phyloP scores from a whole-genome alignment of 1,140 invertebrate genomes.

The Muscidifurax raptorellus region DNA sequence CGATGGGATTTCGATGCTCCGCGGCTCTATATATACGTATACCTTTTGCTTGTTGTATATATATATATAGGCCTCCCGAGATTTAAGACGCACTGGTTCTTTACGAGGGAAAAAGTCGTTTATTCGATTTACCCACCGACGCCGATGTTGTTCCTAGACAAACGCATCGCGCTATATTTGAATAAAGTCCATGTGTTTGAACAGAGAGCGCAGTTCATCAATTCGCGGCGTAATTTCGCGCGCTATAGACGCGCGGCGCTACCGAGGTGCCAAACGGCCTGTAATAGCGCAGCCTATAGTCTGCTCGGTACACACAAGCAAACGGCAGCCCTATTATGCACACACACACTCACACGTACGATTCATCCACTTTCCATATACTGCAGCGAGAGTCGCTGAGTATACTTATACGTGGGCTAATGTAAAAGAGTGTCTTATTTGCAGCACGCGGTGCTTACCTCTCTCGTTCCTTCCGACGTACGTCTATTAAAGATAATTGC shows the following conservation, averaged over 20 bases:
- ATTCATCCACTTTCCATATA: no score
- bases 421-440: not conserved
- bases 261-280: not conserved
- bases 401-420: not conserved
- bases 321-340: no score
- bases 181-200: not conserved
- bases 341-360: no score
- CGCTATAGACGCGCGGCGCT: no score
- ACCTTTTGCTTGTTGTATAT: not conserved
- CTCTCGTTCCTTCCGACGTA: not conserved
- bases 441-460: not conserved
- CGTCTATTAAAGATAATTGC: conserved; percentile 40
- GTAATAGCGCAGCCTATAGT: no score
- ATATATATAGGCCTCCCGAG: not conserved
- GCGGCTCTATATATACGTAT: not conserved
- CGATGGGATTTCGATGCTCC: conserved; percentile 46
- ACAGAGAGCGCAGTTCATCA: no score
- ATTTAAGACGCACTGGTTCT: conserved; percentile 23
- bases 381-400: no score
- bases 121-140: no score
- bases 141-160: not conserved
- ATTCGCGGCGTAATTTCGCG: no score
- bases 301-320: no score
- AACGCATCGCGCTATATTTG: not conserved
- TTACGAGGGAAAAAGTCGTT: not conserved